Base-by-base conservation (phyloP, 37 sponge, comb jelly and placozoan genomes). In the Amphimedon queenslandica region DNA sequence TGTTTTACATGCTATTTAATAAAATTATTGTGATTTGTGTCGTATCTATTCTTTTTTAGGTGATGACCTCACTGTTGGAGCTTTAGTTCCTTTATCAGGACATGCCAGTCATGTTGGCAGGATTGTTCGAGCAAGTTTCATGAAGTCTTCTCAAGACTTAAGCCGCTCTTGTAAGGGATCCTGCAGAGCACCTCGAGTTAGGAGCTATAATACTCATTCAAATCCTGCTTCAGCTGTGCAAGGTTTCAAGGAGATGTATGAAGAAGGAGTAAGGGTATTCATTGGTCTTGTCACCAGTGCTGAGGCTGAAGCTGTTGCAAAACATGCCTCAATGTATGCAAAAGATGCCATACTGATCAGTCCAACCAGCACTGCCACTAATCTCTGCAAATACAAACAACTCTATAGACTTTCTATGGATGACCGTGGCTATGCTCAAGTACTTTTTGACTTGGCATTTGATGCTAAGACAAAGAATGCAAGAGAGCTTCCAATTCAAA, bases 261-360 rank as follows among this genome's bases (percentile, higher is more conserved):
- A 53, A 21, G 55, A 13, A 13, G 55, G 55, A 21, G 20, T 53
- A 13, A 13, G 55, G 20, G 55, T 53, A 20, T 53, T 53, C 20
- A 20, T 20, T 53, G 55, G 55, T 21, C 55, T 53, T 21, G 55
- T 53, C 55, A 53, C 55, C 55, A 53, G 55, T 53, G 55, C 55
- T 53, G 55, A 53, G 55, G 20, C 55, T 21, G 18, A 21, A 53
- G 55, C 55, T 21, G 55, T 53, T 13, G 55, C 55, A 53, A 53
- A 20, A 13, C n/a, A n/a, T n/a, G n/a, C n/a, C n/a, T n/a, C n/a
- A n/a, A n/a, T n/a, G n/a, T 53, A 53, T 53, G 55, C 55, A 21
- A 53, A 53, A 53, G 55, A 53, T 20, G 20, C 13, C 20, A 20
- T 13, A 20, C 55, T 53, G 55, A 13, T 53, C 13, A 53, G 55